Conservation (phyloP, 2,113 vertebrate species). For the Zosterops lateralis region DNA sequence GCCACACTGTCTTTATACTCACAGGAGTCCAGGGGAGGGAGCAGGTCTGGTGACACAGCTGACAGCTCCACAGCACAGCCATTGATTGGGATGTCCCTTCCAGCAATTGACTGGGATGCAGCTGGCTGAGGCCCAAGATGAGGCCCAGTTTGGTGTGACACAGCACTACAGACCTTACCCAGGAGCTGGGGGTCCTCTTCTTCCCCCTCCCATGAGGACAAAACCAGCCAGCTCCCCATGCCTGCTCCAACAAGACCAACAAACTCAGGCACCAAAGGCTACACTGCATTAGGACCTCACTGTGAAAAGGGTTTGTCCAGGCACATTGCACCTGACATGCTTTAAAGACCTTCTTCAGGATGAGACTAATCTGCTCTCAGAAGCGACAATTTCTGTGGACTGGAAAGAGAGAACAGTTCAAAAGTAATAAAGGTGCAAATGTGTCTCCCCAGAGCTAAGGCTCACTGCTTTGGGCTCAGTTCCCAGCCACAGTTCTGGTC, state of each 20-base stretch:
- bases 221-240: neutral
- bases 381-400: neutral
- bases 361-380: neutral
- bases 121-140: neutral
- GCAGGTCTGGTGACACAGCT: conserved; percentile 71
- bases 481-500: neutral
- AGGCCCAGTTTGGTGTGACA: neutral
- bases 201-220: neutral
- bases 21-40: conserved; percentile 91
- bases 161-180: neutral
- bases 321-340: neutral
- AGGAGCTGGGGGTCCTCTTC: neutral
- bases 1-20: conserved; percentile 88
- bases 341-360: neutral
- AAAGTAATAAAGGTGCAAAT: neutral
- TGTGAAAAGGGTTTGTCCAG: neutral
- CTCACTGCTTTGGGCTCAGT: neutral
- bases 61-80: neutral
- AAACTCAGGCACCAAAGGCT: neutral
- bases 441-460: neutral
- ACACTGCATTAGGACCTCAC: neutral
- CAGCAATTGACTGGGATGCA: neutral
- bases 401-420: neutral
- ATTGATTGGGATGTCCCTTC: neutral
- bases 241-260: neutral